Evolutionary conservation across 2,797 vertebrate genomes (phyloP).

Genomic region (Falco cherrug): DNA sequence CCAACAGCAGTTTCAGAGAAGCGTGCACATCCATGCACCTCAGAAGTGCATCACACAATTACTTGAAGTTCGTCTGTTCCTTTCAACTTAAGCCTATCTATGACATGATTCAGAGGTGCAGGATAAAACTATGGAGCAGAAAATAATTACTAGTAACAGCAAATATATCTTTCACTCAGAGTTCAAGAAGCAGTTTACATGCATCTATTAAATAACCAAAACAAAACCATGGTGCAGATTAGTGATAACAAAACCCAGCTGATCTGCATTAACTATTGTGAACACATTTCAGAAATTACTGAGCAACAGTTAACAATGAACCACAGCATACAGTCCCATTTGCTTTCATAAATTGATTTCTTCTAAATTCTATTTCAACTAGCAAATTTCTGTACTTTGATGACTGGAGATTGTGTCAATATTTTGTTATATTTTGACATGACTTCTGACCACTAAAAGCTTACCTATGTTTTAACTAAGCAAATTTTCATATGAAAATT

Average conservation of each 20-base stretch:
- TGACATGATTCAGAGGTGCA: not conserved
- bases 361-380: not conserved
- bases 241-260: not conserved
- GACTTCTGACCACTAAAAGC: not conserved
- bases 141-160: not conserved
- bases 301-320: not conserved
- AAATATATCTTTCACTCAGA: not conserved
- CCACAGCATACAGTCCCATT: not conserved
- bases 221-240: not conserved
- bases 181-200: not conserved
- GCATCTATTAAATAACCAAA: not conserved
- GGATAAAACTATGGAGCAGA: not conserved
- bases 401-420: no score
- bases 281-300: not conserved
- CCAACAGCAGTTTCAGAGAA: not conserved
- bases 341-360: not conserved
- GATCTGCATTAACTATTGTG: not conserved
- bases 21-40: no score
- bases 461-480: not conserved
- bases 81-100: not conserved
- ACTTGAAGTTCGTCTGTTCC: not conserved
- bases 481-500: not conserved
- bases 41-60: not conserved
- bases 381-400: not conserved
- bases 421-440: not conserved